Evolutionary conservation across 2,113 vertebrate genomes (phyloP).

Genomic region (Vidua macroura): DNA sequence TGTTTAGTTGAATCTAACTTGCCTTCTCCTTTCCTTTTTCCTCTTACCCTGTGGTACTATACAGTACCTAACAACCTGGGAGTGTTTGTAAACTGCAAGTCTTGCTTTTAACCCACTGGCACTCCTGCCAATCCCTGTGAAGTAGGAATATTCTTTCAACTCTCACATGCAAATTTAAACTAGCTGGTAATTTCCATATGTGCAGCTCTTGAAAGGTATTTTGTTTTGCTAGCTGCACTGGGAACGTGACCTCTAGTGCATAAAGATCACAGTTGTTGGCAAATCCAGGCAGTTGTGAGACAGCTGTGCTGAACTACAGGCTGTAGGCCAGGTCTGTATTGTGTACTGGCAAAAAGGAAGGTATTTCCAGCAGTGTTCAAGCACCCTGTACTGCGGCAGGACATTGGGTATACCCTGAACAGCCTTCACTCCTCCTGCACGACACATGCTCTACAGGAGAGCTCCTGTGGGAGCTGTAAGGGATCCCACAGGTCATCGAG

Average conservation of each 20-base stretch:
- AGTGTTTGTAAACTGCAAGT: not conserved
- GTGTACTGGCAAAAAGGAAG: not conserved
- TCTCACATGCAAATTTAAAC: not conserved
- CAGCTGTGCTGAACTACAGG: not conserved
- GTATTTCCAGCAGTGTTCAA: not conserved
- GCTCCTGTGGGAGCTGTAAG: not conserved
- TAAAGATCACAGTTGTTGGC: not conserved
- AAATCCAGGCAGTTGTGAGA: not conserved
- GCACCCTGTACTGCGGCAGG: not conserved
- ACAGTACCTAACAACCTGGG: not conserved
- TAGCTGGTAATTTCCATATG: not conserved
- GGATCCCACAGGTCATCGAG: rapidly evolving
- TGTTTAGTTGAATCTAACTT: not conserved
- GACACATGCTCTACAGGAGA: not conserved
- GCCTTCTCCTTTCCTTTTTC: not conserved
- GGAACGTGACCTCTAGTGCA: not conserved
- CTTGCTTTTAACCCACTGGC: not conserved
- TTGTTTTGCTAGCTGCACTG: not conserved
- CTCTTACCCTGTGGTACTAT: not conserved
- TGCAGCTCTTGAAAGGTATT: not conserved
- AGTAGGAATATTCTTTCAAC: not conserved
- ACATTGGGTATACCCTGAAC: not conserved
- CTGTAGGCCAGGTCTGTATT: not conserved
- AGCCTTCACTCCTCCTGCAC: not conserved
- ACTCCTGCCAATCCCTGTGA: not conserved